A percentile compares a stretch with the other conserved stretches of the same genome.
Evolutionary conservation across 2,888 invertebrate genomes (phyloP).

Genomic region (Drosophila mettleri): DNA sequence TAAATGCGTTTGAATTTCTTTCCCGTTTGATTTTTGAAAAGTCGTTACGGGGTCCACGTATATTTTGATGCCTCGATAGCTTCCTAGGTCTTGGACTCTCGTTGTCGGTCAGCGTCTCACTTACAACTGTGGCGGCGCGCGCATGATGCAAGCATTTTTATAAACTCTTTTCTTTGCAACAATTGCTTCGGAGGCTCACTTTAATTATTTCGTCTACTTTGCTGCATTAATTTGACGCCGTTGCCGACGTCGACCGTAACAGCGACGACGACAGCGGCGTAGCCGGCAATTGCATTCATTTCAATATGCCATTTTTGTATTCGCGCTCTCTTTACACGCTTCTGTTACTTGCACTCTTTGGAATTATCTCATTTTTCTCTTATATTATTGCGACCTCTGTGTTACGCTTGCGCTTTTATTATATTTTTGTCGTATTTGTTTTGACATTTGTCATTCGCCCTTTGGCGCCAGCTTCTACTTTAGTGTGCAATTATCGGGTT

Average conservation of each 20-base stretch:
- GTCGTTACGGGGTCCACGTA: constrained; percentile 52
- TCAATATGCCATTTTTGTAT: constrained; percentile 30
- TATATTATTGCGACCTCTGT: constrained; percentile 1
- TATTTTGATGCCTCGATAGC: constrained; percentile 23
- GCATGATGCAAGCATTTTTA: constrained; percentile 78
- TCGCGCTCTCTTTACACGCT: constrained; percentile 4
- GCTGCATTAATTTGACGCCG: constrained; percentile 66
- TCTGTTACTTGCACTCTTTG: constrained; percentile 7
- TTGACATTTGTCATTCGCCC: constrained; percentile 37
- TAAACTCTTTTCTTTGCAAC: constrained; percentile 63
- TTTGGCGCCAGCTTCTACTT: constrained; percentile 26
- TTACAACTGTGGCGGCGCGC: constrained; percentile 71
- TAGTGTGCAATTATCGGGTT: constrained; percentile 7
- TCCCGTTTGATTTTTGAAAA: constrained; percentile 54
- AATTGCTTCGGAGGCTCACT: constrained; percentile 56
- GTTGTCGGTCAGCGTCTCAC: constrained; percentile 61
- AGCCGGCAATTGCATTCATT: constrained; percentile 42
- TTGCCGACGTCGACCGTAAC: constrained; percentile 16
- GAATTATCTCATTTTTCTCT: neutral
- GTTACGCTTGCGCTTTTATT: constrained; percentile 42
- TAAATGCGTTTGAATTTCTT: constrained; percentile 9
- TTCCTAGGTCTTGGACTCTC: constrained; percentile 32
- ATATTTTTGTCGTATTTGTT: constrained; percentile 25
- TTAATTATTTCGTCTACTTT: constrained; percentile 76
- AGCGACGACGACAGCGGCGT: constrained; percentile 8